Evolutionary conservation across 2,888 invertebrate species (phyloP).

Genomic region (Liodrosophila aerea): DNA sequence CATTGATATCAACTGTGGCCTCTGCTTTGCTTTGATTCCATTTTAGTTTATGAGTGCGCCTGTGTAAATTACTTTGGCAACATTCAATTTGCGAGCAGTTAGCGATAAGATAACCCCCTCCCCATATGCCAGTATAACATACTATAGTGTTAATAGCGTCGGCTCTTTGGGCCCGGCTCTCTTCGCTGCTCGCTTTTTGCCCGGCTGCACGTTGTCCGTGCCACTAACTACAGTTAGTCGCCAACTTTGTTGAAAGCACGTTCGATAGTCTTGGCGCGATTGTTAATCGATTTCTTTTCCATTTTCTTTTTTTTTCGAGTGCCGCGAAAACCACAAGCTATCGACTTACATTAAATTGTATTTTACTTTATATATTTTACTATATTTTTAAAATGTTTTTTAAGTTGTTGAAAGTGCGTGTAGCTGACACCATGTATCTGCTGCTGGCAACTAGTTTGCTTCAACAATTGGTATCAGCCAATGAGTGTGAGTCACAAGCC

Average conservation of each 20-base stretch:
- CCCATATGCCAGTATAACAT: constrained; percentile 26
- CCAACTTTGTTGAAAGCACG: constrained; percentile 10
- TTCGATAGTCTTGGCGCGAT: constrained; percentile 24
- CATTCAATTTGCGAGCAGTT: constrained; percentile 58
- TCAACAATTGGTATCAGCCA: too few relatives aligned
- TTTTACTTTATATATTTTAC: too few relatives aligned
- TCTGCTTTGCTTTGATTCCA: constrained; percentile 37
- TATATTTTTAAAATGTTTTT: neutral
- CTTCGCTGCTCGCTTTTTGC: neutral
- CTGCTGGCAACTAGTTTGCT: too few relatives aligned
- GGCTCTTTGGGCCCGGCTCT: constrained; percentile 32
- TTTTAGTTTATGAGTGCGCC: constrained; percentile 37
- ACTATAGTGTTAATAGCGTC: constrained; percentile 25
- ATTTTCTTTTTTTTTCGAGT: constrained; percentile 10
- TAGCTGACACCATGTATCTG: too few relatives aligned
- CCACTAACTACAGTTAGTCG: constrained; percentile 32
- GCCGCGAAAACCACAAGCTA: constrained; percentile 17
- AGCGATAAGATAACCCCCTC: constrained; percentile 51
- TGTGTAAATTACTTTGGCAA: constrained; percentile 45
- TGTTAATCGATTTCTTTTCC: constrained; percentile 8
- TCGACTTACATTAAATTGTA: too few relatives aligned
- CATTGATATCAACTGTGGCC: constrained; percentile 34
- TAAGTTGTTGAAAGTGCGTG: too few relatives aligned
- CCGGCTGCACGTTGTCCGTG: constrained; percentile 6
- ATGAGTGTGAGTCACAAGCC: too few relatives aligned